phyloP scores from a whole-genome alignment of 2,113 vertebrate species.

The Dipodomys spectabilis region DNA sequence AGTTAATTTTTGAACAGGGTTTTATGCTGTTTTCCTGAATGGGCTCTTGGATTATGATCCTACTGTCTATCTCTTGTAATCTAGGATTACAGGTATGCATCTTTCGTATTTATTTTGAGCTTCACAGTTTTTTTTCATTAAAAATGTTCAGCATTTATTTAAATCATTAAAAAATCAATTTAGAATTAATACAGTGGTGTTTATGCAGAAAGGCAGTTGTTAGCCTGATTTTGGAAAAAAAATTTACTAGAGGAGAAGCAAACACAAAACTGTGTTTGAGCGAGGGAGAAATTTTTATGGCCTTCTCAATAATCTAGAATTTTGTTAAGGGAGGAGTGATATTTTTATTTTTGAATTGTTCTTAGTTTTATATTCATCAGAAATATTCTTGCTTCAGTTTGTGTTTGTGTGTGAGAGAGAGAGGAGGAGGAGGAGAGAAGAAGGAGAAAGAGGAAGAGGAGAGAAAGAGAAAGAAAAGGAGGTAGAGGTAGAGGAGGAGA shows the following conservation, averaged over 20 bases:
- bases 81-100: too few relatives aligned
- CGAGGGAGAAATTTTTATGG: not conserved
- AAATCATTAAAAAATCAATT: slow-evolving; percentile 28
- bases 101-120: slow-evolving; percentile 18
- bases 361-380: not conserved
- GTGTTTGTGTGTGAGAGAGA: not conserved
- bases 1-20: too few relatives aligned
- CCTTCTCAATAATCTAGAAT: not conserved
- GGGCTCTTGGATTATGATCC: too few relatives aligned
- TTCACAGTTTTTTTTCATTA: slow-evolving; percentile 18
- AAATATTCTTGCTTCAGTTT: slow-evolving; percentile 5
- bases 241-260: not conserved
- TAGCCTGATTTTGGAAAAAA: slow-evolving; percentile 43
- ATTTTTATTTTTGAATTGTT: slow-evolving; percentile 48
- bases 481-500: not conserved
- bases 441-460: not conserved
- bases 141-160: slow-evolving; percentile 1
- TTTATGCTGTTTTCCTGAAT: too few relatives aligned
- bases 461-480: too few relatives aligned
- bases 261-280: slow-evolving; percentile 24
- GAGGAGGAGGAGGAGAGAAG: accelerated
- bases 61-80: too few relatives aligned
- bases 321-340: not conserved
- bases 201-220: not conserved
- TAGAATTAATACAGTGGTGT: slow-evolving; percentile 41